Base-by-base conservation (phyloP, 2,888 invertebrate species). In the Orthosia gracilis region DNA sequence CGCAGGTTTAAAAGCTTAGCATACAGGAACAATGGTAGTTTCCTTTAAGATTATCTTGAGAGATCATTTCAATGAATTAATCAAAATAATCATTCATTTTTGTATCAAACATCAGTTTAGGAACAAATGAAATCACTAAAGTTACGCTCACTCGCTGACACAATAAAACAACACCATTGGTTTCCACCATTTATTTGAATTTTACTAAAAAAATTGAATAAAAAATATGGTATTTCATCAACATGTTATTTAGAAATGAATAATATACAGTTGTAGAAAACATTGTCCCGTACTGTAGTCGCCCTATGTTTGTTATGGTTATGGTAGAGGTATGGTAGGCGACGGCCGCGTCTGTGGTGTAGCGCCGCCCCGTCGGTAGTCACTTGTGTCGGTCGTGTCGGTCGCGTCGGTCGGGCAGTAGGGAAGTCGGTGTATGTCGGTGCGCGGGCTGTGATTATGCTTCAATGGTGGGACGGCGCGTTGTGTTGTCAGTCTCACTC, bases 181-280 rank as follows among this genome's bases (percentile, higher is more conserved):
- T 96, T 93, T 91, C 95, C 96, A 96, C 96, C 91, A 92, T 96
- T 96, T 96, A 96, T 94, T 96, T 89, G 89, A 93, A 94, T 96
- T 96, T 96, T 96, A 93, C 95, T 96, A 96, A 94, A 96, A 96
- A 96, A 96, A 95, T 96, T 95, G 96, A 96, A 96, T 96, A 96
- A 96, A 96, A 96, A 96, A 96, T 96, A 96, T 96, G 94, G 94
- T 96, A 94, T 96, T 96, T 94, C 93, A 93, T 94, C 95, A 96
- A 95, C 95, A 94, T 93, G 93, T 94, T 94, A 94, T 91, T 95
- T 94, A 94, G 95, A 95, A 95, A 95, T 94, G 94, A 95, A 94
- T 93, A 95, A 91, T 94, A 94, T 94, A 95, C 95, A 95, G 94
- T 94, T 93, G 93, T 95, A 94, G 94, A 94, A 94, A 94, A 94